Conservation (phyloP, 2,113 vertebrate species). For the Lagopus leucura region DNA sequence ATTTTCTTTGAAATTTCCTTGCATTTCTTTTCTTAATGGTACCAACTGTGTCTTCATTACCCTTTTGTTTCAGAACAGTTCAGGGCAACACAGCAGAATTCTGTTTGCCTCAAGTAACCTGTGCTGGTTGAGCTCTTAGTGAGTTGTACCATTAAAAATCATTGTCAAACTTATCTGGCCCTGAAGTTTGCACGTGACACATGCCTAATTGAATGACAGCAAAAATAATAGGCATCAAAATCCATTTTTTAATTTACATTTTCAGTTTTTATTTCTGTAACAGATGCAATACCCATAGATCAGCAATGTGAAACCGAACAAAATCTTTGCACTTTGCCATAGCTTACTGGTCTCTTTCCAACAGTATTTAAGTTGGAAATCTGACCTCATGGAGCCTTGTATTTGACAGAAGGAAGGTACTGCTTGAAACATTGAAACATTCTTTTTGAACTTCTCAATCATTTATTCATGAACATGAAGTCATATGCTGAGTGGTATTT, state of each 20-base stretch:
- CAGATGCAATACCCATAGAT: background rate
- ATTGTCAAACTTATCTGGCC: background rate
- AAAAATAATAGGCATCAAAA: background rate
- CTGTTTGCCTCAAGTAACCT: background rate
- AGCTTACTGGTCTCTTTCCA: background rate
- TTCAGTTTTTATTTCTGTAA: background rate
- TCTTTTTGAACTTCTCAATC: conserved; percentile 20
- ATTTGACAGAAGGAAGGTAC: background rate
- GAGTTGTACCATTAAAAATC: background rate
- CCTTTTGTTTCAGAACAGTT: background rate
- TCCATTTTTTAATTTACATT: background rate
- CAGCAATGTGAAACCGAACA: background rate
- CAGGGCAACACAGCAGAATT: background rate
- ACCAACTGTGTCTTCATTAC: background rate
- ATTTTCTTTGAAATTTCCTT: background rate
- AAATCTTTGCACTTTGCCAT: background rate
- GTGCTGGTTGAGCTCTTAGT: background rate
- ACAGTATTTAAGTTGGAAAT: background rate
- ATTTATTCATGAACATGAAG: background rate
- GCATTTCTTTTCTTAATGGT: background rate
- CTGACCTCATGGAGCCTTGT: background rate
- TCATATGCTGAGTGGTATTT: background rate
- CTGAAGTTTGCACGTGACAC: background rate
- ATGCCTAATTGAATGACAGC: background rate
- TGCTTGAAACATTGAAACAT: background rate